These are phyloP conservation scores for Mobula birostris DNA, from an alignment of 2,113 vertebrate genomes.

Conservation along the genomic window DNA sequence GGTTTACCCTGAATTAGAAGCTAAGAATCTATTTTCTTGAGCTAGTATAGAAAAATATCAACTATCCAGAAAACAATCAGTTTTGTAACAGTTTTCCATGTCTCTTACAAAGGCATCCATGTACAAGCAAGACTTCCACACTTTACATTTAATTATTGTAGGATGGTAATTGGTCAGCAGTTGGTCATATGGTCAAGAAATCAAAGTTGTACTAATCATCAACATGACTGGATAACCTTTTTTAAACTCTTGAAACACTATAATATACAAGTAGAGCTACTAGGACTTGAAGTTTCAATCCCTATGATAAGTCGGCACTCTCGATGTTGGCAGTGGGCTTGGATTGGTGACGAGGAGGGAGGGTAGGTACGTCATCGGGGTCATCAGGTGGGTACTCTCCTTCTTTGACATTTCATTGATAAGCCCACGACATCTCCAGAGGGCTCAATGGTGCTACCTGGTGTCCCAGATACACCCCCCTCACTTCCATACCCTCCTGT, in stretches of 20 bases:
- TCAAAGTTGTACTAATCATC: neutral
- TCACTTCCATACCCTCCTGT: too few species aligned
- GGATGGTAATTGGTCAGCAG: neutral
- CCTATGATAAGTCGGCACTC: too few species aligned
- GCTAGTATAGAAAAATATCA: neutral
- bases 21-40: neutral
- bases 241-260: neutral
- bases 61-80: neutral
- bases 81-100: neutral
- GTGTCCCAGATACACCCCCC: too few species aligned
- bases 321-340: too few species aligned
- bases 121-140: neutral
- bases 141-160: neutral
- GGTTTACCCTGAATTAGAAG: neutral
- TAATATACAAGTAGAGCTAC: neutral
- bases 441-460: too few species aligned
- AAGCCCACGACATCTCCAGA: too few species aligned
- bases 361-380: too few species aligned
- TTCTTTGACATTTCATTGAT: too few species aligned
- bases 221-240: neutral
- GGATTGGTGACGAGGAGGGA: too few species aligned
- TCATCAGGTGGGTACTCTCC: too few species aligned
- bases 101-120: neutral
- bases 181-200: neutral
- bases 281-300: too few species aligned